A percentile compares a stretch with the other conserved stretches of the same genome.
Conservation (phyloP, 1,140 invertebrate species). For the Macrosteles quadrilineatus region DNA sequence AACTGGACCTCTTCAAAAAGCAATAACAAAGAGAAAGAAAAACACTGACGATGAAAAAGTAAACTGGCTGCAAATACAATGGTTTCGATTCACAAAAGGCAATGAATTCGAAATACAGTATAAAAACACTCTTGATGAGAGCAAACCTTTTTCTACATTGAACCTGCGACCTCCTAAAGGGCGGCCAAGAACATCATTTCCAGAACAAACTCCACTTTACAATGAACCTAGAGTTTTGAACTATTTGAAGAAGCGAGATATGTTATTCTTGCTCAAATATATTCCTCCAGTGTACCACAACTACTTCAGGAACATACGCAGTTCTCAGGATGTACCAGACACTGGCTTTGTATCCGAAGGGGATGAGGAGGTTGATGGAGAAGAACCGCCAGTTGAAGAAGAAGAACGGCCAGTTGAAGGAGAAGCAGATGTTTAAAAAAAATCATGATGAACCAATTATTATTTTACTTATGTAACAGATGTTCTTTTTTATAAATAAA, state of each 20-base stretch:
- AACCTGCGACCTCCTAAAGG: conserved; percentile 19
- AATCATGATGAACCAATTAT: not conserved
- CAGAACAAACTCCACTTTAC: conserved; percentile 3
- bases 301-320: conserved; percentile 2
- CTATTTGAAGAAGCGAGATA: conserved; percentile 27
- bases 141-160: conserved; percentile 17
- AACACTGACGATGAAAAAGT: conserved; percentile 23
- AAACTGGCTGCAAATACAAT: conserved; percentile 31
- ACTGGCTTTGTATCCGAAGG: not conserved
- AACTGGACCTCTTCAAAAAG: conserved; percentile 20
- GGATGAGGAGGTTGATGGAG: not conserved
- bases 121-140: conserved; percentile 28
- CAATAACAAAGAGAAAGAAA: conserved; percentile 27
- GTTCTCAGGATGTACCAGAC: not conserved
- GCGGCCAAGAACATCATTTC: not conserved
- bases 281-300: conserved; percentile 17
- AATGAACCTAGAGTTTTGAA: conserved; percentile 15
- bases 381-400: conserved; percentile 4
- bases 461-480: not conserved
- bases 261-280: conserved; percentile 26
- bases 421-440: not conserved
- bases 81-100: conserved; percentile 28
- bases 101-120: conserved; percentile 29
- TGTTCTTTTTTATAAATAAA: not conserved
- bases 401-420: not conserved